Evolutionary conservation across 2,113 vertebrate species (phyloP).

Genomic region (Catagonus wagneri): DNA sequence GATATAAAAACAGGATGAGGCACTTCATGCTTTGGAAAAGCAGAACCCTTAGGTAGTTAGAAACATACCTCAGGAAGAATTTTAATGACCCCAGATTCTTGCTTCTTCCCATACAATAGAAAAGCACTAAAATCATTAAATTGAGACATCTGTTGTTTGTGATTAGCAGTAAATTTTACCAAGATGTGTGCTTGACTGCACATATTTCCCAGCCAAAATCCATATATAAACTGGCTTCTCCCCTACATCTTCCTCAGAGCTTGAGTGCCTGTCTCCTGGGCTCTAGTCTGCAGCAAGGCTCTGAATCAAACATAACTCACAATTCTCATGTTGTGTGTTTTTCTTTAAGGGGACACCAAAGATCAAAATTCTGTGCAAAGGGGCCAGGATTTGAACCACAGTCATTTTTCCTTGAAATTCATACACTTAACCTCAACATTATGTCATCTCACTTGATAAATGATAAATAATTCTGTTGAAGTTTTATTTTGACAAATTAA

Average conservation of each 20-base stretch:
- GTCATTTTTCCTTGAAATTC: background rate
- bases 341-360: background rate
- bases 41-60: background rate
- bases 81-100: background rate
- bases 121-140: background rate
- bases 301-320: background rate
- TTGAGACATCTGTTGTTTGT: background rate
- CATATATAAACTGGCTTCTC: background rate
- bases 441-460: background rate
- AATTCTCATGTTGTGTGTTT: background rate
- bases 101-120: background rate
- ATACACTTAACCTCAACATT: background rate
- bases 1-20: background rate
- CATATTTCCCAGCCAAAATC: background rate
- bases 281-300: too few relatives aligned
- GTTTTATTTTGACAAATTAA: constrained; percentile 8
- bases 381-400: background rate
- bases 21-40: background rate
- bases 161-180: background rate
- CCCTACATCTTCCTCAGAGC: background rate
- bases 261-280: background rate
- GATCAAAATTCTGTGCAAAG: background rate
- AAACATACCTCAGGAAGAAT: background rate
- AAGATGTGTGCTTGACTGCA: background rate
- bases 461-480: background rate